Evolutionary conservation across 2,113 vertebrate genomes (phyloP), one percentile per base, ranked within the genome.

Genomic region (Heterochromis multidens): DNA sequence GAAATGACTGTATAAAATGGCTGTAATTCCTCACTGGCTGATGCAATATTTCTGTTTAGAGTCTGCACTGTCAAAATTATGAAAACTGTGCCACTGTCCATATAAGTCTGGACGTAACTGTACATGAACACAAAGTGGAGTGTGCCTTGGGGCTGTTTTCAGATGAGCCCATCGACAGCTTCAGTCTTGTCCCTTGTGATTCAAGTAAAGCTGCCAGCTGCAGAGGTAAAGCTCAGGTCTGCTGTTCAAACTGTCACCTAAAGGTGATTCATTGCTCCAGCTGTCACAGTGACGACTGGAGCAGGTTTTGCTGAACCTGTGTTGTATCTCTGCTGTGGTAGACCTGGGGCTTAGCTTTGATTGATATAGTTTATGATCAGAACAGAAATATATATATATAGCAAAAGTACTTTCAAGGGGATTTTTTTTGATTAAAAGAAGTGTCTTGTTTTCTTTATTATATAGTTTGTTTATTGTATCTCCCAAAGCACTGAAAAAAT

Each of bases 401-500:
- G 31, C 81, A 82, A 77, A 77, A 79, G 21, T 61, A 80, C 33
- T 27, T 90, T 85, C 33, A 86, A 78, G 21, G n/a, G 89, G 78
- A 80, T 89, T 85, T 83, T 88, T 87, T 80, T 88, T 87, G 72
- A 86, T 92, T 88, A 79, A 80, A 89, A 88, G 4, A 89, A 82
- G 61, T 88, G 74, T 86, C 88, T n/a, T 92, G 40, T 94, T 88
- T 88, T 92, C 84, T 91, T 92, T 93, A 89, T 83, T 91, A 81
- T 93, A 83, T 88, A 87, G 83, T 93, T 92, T 91, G 79, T 93
- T 94, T 89, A 85, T 94, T 92, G 91, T 89, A 85, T 92, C 90
- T 93, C 94, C 91, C 87, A 94, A 96, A 96, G 95, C 96, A 97
- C 96, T 96, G 95, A 94, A 96, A 40, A 65, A 96, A 90, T 76